Evolutionary conservation across 2,797 vertebrate genomes (phyloP).

Genomic region (Trematomus bernacchii): DNA sequence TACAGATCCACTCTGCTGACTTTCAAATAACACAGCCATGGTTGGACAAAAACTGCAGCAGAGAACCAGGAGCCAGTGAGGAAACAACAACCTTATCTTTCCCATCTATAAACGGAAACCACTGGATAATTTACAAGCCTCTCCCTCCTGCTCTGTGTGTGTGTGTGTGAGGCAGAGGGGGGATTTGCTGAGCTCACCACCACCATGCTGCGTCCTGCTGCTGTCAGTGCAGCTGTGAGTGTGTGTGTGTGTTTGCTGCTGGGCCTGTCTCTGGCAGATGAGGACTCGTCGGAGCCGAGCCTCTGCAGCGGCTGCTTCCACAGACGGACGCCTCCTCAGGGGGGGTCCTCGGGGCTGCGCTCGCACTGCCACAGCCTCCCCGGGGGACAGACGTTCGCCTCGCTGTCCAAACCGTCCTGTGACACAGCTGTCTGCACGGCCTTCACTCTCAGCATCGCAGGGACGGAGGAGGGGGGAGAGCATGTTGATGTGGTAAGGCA

Average conservation of each 20-base stretch:
- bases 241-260: constrained; percentile 66
- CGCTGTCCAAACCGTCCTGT: constrained; percentile 76
- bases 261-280: constrained; percentile 73
- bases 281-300: constrained; percentile 57
- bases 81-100: constrained; percentile 66
- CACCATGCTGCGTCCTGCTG: constrained; percentile 80
- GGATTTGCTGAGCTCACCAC: constrained; percentile 74
- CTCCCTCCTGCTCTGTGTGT: constrained; percentile 55
- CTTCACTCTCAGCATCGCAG: constrained; percentile 72
- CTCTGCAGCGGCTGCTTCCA: constrained; percentile 83
- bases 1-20: constrained; percentile 55
- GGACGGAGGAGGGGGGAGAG: constrained; percentile 60
- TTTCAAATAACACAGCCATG: constrained; percentile 64
- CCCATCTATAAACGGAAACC: constrained; percentile 70
- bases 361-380: constrained; percentile 78
- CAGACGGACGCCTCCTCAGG: constrained; percentile 75
- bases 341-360: constrained; percentile 63
- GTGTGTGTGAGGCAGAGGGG: constrained; percentile 42
- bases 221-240: constrained; percentile 66
- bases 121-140: constrained; percentile 80
- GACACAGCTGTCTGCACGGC: constrained; percentile 80
- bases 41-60: constrained; percentile 55
- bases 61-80: constrained; percentile 53
- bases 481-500: constrained; percentile 69
- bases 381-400: constrained; percentile 75